phyloP scores from a whole-genome alignment of 2,888 invertebrate genomes.

The Steinernema carpocapsae region DNA sequence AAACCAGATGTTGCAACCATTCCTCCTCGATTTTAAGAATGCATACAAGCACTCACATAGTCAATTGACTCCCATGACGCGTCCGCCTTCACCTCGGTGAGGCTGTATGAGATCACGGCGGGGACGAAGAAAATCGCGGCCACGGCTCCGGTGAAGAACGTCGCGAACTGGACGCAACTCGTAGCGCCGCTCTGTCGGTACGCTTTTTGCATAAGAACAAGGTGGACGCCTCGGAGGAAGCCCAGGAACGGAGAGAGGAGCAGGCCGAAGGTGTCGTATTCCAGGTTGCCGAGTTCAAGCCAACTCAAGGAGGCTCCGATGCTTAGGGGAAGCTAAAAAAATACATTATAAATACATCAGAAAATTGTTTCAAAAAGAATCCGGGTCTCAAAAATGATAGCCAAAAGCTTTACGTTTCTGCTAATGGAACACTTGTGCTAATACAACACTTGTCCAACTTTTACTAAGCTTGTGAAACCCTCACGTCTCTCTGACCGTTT shows the following conservation, averaged over 20 bases:
- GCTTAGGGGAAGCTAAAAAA: slow-evolving; percentile 55
- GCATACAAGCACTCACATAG: slow-evolving; percentile 52
- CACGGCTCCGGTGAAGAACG: slow-evolving; percentile 48
- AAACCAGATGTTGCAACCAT: neutral
- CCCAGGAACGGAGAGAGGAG: slow-evolving; percentile 57
- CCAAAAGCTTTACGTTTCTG: too few species aligned
- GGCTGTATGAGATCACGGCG: slow-evolving; percentile 55
- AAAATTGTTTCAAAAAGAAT: too few species aligned
- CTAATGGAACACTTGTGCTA: too few species aligned
- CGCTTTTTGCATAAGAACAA: slow-evolving; percentile 47
- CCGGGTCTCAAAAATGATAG: too few species aligned
- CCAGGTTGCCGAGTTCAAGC: slow-evolving; percentile 66
- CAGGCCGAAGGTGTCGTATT: slow-evolving; percentile 55
- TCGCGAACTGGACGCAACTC: slow-evolving; percentile 49
- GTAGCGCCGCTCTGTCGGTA: slow-evolving; percentile 36
- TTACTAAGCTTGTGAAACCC: too few species aligned
- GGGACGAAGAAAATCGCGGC: slow-evolving; percentile 51
- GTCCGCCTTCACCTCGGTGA: slow-evolving; percentile 56
- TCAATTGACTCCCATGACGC: slow-evolving; percentile 68
- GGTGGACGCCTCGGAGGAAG: slow-evolving; percentile 51
- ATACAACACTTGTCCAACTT: too few species aligned
- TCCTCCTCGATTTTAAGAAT: neutral
- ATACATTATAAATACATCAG: too few species aligned
- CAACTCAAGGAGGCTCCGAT: slow-evolving; percentile 61
- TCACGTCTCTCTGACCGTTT: too few species aligned